phyloP scores from a whole-genome alignment of 1,140 invertebrate genomes.

The Orchestia grillus region DNA sequence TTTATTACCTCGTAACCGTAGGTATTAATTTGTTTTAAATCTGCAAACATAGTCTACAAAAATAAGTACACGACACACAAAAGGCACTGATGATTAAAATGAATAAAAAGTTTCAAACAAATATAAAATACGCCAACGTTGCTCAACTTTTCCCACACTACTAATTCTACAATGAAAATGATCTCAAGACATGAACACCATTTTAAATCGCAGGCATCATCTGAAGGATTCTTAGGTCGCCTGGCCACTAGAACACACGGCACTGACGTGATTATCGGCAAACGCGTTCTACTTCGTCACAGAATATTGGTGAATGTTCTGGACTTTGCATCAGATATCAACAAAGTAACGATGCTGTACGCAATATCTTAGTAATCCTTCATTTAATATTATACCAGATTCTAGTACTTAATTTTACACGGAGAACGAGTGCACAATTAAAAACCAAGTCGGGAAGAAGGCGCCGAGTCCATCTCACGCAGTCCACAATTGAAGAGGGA shows the following conservation, averaged over 20 bases:
- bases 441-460: too few relatives aligned
- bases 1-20: background rate
- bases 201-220: background rate
- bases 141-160: background rate
- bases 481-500: too few relatives aligned
- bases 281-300: too few relatives aligned
- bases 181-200: background rate
- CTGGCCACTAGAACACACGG: background rate
- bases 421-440: too few relatives aligned
- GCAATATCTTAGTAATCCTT: too few relatives aligned
- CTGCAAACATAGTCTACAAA: background rate
- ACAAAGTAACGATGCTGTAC: too few relatives aligned
- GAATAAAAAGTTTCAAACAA: background rate
- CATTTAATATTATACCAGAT: too few relatives aligned
- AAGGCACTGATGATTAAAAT: background rate
- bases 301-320: too few relatives aligned
- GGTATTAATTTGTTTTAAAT: background rate
- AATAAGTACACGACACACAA: background rate
- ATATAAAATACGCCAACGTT: background rate
- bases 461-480: too few relatives aligned
- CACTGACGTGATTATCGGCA: too few relatives aligned
- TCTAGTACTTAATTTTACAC: too few relatives aligned
- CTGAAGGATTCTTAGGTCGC: background rate
- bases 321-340: too few relatives aligned
- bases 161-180: background rate